Evolutionary conservation across 2,797 vertebrate genomes (phyloP).

Genomic region (Falco novaeseelandiae): DNA sequence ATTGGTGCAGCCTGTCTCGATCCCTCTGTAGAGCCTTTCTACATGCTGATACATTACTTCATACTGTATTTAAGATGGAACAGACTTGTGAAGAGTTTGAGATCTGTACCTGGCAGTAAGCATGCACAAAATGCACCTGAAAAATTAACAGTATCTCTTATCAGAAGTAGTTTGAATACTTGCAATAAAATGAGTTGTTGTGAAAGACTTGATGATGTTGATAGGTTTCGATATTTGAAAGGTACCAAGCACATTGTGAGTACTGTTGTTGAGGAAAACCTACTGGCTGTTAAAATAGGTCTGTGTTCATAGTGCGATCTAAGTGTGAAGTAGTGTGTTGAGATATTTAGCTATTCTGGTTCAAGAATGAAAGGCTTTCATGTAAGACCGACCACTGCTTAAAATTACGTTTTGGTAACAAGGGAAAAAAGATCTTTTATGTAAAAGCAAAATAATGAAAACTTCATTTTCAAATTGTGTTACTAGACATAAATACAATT

Average conservation of each 20-base stretch:
- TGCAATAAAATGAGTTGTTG: neutral
- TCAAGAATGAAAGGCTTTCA: neutral
- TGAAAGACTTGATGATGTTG: fast-evolving
- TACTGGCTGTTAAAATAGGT: neutral
- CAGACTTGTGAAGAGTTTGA: neutral
- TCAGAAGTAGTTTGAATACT: neutral
- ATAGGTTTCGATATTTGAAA: neutral
- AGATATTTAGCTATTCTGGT: neutral
- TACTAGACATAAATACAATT: neutral
- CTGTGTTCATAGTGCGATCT: neutral
- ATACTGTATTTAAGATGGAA: neutral
- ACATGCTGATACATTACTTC: neutral
- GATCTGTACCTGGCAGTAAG: neutral
- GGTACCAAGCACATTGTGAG: neutral
- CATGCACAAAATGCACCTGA: neutral
- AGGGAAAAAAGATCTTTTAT: neutral
- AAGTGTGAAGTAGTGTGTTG: neutral
- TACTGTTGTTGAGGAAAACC: neutral
- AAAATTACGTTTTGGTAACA: neutral
- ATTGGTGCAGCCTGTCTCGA: neutral
- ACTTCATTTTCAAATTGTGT: neutral
- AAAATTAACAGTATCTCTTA: neutral
- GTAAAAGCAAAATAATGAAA: neutral
- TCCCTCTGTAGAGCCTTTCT: neutral
- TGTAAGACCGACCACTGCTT: neutral